Conservation (phyloP, 2,113 vertebrate species). For the Paramormyrops kingsleyae region DNA sequence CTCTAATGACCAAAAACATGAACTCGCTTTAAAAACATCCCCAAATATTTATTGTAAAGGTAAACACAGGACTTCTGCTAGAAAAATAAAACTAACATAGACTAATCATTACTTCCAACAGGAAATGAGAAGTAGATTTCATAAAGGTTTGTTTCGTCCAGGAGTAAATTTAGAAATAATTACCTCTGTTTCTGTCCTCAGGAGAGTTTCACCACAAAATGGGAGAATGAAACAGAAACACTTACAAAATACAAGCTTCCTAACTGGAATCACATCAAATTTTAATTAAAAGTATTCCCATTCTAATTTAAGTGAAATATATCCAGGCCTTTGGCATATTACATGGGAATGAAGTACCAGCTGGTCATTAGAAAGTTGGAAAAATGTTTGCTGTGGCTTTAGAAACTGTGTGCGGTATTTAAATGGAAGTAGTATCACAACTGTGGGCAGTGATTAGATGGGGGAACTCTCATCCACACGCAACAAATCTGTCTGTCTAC, state of each 20-base stretch:
- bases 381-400: neutral
- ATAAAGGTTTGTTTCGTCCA: neutral
- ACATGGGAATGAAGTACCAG: neutral
- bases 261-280: constrained; percentile 10
- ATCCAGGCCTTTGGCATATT: constrained; percentile 18
- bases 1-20: neutral
- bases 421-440: neutral
- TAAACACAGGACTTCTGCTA: neutral
- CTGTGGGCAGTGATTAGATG: neutral
- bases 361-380: constrained; percentile 15
- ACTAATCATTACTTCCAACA: neutral
- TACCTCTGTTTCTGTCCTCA: neutral
- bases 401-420: neutral
- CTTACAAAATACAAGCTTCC: constrained; percentile 2
- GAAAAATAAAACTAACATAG: neutral
- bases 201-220: neutral
- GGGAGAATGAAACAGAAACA: neutral
- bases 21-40: neutral
- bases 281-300: constrained; percentile 23
- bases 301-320: constrained; percentile 16
- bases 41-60: neutral
- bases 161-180: constrained; percentile 4
- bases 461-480: neutral
- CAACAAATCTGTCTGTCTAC: neutral
- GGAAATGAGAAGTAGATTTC: neutral